These are phyloP conservation scores for Pyrocephalus nanus DNA, from an alignment of 2,797 vertebrate genomes.

Conservation along the genomic window DNA sequence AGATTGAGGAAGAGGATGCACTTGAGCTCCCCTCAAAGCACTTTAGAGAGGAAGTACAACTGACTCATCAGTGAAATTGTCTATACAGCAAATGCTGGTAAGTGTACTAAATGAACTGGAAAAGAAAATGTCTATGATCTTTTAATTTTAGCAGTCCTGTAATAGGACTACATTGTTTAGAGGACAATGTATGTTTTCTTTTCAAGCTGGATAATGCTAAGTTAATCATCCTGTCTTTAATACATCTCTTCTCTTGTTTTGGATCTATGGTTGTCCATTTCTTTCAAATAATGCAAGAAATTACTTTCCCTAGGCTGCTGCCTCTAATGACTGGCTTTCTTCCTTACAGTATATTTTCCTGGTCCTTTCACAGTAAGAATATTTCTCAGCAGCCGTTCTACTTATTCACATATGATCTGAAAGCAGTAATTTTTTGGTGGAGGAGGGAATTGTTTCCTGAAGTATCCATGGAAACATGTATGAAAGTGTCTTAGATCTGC, in stretches of 20 bases:
- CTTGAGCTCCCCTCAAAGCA: conserved; percentile 64
- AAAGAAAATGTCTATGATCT: not conserved
- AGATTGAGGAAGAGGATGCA: conserved; percentile 65
- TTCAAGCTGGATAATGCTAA: not conserved
- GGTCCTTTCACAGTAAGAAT: not conserved
- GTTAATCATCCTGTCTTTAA: not conserved
- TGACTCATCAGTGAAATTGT: conserved; percentile 59
- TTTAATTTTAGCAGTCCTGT: conserved; percentile 9
- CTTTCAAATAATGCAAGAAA: not conserved
- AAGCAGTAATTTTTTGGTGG: not conserved
- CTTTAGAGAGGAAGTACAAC: conserved; percentile 66
- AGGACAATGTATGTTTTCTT: conserved; percentile 13
- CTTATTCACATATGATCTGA: not conserved
- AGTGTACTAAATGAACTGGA: conserved; percentile 41
- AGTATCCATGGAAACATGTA: not conserved
- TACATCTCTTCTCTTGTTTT: not conserved
- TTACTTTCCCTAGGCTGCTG: not conserved
- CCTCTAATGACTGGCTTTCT: not conserved
- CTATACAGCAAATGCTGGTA: conserved; percentile 65
- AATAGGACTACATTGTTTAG: not conserved
- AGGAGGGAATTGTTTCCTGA: not conserved
- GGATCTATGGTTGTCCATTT: not conserved
- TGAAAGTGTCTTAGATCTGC: not conserved
- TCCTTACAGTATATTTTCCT: not conserved
- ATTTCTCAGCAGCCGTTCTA: not conserved